Conservation (phyloP, 92 coral and sea anemone species). For the Parazoanthus atlanticus region DNA sequence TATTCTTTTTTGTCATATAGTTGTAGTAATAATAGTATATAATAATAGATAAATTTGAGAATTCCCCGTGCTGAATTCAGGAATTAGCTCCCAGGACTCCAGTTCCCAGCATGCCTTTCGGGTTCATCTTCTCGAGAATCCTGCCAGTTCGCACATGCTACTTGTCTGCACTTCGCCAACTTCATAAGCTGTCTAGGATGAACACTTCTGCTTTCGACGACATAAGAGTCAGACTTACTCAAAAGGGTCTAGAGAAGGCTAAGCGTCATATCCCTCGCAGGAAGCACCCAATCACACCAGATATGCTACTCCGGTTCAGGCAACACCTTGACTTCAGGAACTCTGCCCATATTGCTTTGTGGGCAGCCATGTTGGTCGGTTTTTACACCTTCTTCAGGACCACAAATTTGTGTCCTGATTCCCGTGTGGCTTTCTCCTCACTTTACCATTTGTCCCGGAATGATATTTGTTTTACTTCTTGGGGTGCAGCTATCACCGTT, state of each 20-base stretch:
- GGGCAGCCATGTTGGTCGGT: conserved; percentile 30
- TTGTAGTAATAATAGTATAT: too few species aligned
- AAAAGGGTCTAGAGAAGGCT: conserved; percentile 27
- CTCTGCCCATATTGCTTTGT: conserved; percentile 30
- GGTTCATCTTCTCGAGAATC: conserved; percentile 1
- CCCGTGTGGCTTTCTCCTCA: too few species aligned
- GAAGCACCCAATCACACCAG: conserved; percentile 29
- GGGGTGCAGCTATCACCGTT: conserved; percentile 37
- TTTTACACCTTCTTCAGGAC: conserved; percentile 33
- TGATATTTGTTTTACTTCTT: background rate
- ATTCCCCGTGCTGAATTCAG: conserved; percentile 12
- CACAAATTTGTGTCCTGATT: background rate
- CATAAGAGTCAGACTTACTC: conserved; percentile 30
- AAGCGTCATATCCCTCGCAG: conserved; percentile 25
- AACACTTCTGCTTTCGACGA: too few species aligned
- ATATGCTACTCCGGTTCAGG: conserved; percentile 4
- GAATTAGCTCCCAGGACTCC: conserved; percentile 7
- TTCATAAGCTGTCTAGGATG: too few species aligned
- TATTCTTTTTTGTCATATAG: too few species aligned
- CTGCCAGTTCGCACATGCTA: background rate
- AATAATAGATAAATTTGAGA: too few species aligned
- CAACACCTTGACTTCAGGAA: conserved; percentile 31
- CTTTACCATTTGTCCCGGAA: too few species aligned
- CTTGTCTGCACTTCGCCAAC: too few species aligned
- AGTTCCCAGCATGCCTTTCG: conserved; percentile 6